Evolutionary conservation across 2,797 vertebrate species (phyloP).

Genomic region (Tympanoctomys barrerae): DNA sequence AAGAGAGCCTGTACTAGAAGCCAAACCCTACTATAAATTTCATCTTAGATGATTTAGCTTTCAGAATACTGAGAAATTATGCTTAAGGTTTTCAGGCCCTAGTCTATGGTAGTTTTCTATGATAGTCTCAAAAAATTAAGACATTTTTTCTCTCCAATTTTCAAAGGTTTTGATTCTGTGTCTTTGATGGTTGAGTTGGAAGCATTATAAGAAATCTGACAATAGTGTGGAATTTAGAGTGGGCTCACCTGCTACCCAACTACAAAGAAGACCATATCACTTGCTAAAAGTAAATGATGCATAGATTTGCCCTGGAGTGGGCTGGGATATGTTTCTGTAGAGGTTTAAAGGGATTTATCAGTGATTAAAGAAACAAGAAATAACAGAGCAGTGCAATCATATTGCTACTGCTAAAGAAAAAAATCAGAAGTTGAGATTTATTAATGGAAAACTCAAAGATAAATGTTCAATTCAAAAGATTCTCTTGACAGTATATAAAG

Average conservation of each 20-base stretch:
- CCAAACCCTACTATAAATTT: neutral
- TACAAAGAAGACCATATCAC: rapidly evolving
- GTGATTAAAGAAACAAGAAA: neutral
- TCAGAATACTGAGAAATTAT: neutral
- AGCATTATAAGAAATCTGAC: neutral
- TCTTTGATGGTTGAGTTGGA: neutral
- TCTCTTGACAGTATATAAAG: neutral
- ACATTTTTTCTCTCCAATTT: neutral
- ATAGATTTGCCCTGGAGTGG: rapidly evolving
- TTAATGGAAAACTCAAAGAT: neutral
- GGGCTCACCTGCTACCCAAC: neutral
- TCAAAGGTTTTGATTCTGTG: neutral
- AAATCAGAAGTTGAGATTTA: neutral
- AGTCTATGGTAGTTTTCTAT: neutral
- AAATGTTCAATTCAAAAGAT: neutral
- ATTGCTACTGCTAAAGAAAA: neutral
- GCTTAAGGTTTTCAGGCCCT: neutral
- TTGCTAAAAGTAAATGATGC: neutral
- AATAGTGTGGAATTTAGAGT: neutral
- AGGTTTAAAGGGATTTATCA: neutral
- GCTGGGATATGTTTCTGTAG: neutral
- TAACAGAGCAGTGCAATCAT: neutral
- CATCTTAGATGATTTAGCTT: neutral
- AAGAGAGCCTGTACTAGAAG: neutral
- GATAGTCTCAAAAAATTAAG: neutral